Evolutionary conservation across 1,140 invertebrate genomes (phyloP), one percentile per base, ranked within the genome.

Genomic region (Pseudomyrmex pallidus): DNA sequence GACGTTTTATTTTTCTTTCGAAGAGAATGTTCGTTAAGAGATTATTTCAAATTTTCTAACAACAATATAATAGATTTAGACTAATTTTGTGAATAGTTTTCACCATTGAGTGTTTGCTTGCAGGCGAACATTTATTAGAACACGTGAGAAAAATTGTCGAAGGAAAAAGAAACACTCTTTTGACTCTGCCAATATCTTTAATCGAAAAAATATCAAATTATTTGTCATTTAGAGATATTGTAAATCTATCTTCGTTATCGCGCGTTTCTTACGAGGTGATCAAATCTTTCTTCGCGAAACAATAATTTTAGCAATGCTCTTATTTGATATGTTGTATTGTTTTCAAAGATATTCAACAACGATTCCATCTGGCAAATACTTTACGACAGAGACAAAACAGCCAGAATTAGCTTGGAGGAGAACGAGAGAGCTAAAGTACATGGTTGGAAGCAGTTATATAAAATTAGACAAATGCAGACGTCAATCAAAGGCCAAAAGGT

Each of bases 231-330:
- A 88, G 90, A 3, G 94, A 94, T 64, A 88, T 95, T 52, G 17
- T 91, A 2, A 91, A 91, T 48, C 84, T 95, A 73, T 86, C 86
- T 4, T 84, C 84, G 22, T 82, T 93, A 3, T 94, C 91, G 0
- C 91, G 88, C 17, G 85, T 91, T 62, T 87, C 93, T 2, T 91
- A 90, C 54, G 90, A 94, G 89, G 94, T 95, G 35, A 5, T 35
- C 35, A 35, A 35, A 35, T 0, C 35, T 35, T 35, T 35, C 5
- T 35, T 35, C 35, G 35, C 35, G 35, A 35, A 35, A 5, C 5
- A 7, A 35, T 7, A 62, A 35, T 2, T 4, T 25, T 13, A 62
- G 8, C 20, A 62, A 10, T 25, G 2, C 2, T 10, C 22, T 68
- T 63, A 8, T 64, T 13, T 22, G 46, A 56, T 20, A 35, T 1